These are phyloP conservation scores for Pseudoatta argentina DNA, from an alignment of 1,140 invertebrate genomes.

Conservation along the genomic window DNA sequence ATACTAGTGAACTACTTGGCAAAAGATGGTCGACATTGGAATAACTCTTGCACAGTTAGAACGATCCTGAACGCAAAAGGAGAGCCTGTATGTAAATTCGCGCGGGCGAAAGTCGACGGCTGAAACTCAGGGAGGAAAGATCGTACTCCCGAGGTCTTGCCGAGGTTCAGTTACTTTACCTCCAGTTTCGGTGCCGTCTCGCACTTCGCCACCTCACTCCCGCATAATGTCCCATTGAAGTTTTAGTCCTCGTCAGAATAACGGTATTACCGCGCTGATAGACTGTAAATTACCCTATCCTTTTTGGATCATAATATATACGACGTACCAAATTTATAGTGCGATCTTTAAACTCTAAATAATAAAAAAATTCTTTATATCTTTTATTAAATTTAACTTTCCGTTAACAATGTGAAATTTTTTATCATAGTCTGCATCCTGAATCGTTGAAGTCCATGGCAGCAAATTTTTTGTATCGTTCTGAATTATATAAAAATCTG, in stretches of 20 bases:
- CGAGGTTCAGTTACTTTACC: conserved; percentile 20
- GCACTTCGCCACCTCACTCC: conserved; percentile 4
- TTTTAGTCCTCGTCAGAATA: conserved; percentile 55
- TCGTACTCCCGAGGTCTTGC: conserved; percentile 40
- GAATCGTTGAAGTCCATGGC: too few species aligned
- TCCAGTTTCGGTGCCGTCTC: not conserved
- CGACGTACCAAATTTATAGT: not conserved
- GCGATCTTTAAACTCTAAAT: not conserved
- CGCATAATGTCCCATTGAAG: conserved; percentile 59
- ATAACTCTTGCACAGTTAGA: conserved; percentile 52
- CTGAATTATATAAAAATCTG: too few species aligned
- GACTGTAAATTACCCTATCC: conserved; percentile 42
- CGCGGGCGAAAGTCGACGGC: conserved; percentile 45
- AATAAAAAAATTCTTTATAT: not conserved
- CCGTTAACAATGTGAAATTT: too few species aligned
- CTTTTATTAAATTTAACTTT: not conserved
- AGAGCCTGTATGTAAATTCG: conserved; percentile 62
- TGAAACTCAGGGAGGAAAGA: conserved; percentile 56
- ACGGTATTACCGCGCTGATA: conserved; percentile 31
- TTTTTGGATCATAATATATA: conserved; percentile 8
- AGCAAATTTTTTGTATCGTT: too few species aligned
- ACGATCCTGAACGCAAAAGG: conserved; percentile 9
- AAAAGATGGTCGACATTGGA: conserved; percentile 38
- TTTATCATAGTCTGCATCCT: too few species aligned
- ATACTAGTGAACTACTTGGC: conserved; percentile 46